phyloP scores from a whole-genome alignment of 1,140 invertebrate species.

The Zaprionus kolodkinae region DNA sequence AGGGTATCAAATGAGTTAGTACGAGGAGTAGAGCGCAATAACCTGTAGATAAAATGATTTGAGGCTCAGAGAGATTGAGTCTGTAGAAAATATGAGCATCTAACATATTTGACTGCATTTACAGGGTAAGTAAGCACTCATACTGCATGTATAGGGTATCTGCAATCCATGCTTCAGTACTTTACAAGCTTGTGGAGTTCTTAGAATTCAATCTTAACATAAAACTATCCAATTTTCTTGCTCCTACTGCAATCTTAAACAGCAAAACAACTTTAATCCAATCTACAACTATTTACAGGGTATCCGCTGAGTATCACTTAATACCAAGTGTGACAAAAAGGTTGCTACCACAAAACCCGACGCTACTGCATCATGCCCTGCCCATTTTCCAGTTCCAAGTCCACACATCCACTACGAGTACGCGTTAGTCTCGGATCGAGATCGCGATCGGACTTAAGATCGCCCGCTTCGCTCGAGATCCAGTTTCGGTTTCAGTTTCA shows the following conservation, averaged over 20 bases:
- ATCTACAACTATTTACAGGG: neutral
- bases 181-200: too few relatives aligned
- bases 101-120: too few relatives aligned
- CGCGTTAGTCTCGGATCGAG: conserved; percentile 7
- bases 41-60: neutral
- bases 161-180: neutral
- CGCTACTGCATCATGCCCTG: conserved; percentile 27
- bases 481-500: conserved; percentile 36
- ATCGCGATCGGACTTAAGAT: conserved; percentile 2
- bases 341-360: conserved; percentile 10
- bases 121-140: neutral
- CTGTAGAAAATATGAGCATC: too few relatives aligned
- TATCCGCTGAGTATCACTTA: neutral
- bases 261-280: neutral
- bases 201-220: neutral
- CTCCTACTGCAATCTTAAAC: too few relatives aligned
- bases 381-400: conserved; percentile 22
- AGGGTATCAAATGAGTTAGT: neutral
- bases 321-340: conserved; percentile 9
- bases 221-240: neutral
- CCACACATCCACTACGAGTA: neutral
- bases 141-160: neutral
- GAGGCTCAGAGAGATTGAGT: too few relatives aligned
- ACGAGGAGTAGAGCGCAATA: neutral
- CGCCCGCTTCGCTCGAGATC: conserved; percentile 13